phyloP scores from a whole-genome alignment of 2,113 vertebrate species.

The Hydrochoerus hydrochaeris region DNA sequence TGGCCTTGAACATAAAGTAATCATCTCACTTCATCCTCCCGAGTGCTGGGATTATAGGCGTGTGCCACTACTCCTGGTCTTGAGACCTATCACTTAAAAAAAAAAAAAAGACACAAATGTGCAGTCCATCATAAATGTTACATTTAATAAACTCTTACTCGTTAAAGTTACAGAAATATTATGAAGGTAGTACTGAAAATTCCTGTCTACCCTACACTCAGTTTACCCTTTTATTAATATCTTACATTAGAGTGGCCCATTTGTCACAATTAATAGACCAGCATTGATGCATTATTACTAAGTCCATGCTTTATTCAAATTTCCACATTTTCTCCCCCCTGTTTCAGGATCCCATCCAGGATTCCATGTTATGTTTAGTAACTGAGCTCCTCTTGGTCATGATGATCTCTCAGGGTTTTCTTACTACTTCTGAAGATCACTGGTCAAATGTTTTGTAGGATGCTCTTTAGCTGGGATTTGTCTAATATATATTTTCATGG shows the following conservation, averaged over 20 bases:
- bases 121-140: not conserved
- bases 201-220: not conserved
- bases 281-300: slow-evolving; percentile 23
- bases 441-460: not conserved
- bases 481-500: slow-evolving; percentile 8
- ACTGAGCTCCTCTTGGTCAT: not conserved
- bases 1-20: too few relatives aligned
- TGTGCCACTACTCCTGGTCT: not conserved
- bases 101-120: not conserved
- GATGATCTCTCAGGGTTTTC: slow-evolving; percentile 13
- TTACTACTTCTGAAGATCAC: slow-evolving; percentile 47
- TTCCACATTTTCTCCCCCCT: not conserved
- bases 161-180: slow-evolving; percentile 49
- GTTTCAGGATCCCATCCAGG: not conserved
- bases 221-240: slow-evolving; percentile 17
- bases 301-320: not conserved
- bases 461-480: slow-evolving; percentile 2
- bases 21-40: too few relatives aligned
- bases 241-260: not conserved
- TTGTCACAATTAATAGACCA: slow-evolving; percentile 1
- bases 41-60: too few relatives aligned
- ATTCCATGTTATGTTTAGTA: not conserved
- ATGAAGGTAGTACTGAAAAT: slow-evolving; percentile 10
- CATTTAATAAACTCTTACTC: not conserved
- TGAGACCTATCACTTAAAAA: not conserved